Percentiles rank a stretch among this genome's conserved stretches.
These are phyloP conservation scores for Pyrrhia umbra DNA, from an alignment of 2,888 invertebrate genomes.

Conservation along the genomic window DNA sequence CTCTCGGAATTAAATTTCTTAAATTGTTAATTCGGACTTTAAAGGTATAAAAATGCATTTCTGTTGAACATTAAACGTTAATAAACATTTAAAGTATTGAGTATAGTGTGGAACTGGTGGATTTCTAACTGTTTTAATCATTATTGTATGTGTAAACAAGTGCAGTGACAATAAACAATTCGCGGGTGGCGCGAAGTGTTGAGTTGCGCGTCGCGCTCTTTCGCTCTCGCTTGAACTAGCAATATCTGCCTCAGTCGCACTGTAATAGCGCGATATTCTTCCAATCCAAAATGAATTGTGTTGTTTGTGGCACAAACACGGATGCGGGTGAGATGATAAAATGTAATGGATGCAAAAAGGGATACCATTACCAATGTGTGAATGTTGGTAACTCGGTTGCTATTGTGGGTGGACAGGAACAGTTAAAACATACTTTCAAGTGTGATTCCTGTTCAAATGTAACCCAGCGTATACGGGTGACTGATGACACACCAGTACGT, in stretches of 20 bases:
- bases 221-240: conserved; percentile 12
- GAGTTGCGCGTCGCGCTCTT: conserved; percentile 23
- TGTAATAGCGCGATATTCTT: background rate
- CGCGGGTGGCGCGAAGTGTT: conserved; percentile 16
- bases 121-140: conserved; percentile 8
- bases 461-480: conserved; percentile 8
- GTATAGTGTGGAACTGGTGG: conserved; percentile 3
- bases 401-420: background rate
- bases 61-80: conserved; percentile 5
- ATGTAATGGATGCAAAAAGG: conserved; percentile 19
- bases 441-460: conserved; percentile 21
- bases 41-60: conserved; percentile 12
- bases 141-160: background rate
- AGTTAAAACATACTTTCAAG: conserved; percentile 16
- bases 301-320: background rate
- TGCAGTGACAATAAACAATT: conserved; percentile 18
- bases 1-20: background rate
- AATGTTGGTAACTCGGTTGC: conserved; percentile 11
- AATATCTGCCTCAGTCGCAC: conserved; percentile 18
- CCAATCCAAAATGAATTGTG: conserved; percentile 17
- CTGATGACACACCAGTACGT: conserved; percentile 16
- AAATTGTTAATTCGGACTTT: conserved; percentile 12
- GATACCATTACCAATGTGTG: conserved; percentile 20
- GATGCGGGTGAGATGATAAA: conserved; percentile 6
- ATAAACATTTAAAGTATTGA: background rate